Percentiles rank a stretch among this genome's conserved stretches.
These are phyloP conservation scores for Argyrosomus regius DNA, from an alignment of 2,797 vertebrate species.

Conservation along the genomic window DNA sequence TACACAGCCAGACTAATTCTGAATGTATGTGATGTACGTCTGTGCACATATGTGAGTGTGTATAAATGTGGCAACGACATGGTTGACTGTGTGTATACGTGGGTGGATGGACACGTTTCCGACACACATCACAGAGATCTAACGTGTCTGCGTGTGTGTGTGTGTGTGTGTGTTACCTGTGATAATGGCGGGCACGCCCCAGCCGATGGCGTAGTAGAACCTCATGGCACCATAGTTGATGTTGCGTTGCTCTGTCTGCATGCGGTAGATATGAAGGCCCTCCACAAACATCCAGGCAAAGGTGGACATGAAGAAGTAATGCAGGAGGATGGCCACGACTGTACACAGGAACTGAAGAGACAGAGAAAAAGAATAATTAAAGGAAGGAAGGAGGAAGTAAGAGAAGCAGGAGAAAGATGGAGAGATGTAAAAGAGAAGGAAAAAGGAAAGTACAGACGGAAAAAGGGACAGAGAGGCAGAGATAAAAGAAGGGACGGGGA, in stretches of 20 bases:
- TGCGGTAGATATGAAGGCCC: conserved; percentile 97
- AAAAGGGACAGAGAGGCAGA: background rate
- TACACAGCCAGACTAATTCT: conserved; percentile 44
- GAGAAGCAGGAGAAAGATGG: background rate
- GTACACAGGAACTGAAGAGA: conserved; percentile 93
- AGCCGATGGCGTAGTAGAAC: conserved; percentile 98
- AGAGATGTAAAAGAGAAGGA: background rate
- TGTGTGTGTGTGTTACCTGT: conserved; percentile 85
- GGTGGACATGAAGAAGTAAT: conserved; percentile 98
- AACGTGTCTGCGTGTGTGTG: background rate
- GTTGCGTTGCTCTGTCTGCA: conserved; percentile 97
- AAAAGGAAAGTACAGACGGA: background rate
- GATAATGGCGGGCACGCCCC: conserved; percentile 97
- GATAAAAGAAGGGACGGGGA: background rate
- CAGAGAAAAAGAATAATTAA: conserved; percentile 39
- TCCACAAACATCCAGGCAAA: conserved; percentile 99
- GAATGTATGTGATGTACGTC: conserved; percentile 12
- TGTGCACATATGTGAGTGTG: conserved; percentile 2
- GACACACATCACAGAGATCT: background rate
- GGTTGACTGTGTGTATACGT: background rate
- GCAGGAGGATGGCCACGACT: conserved; percentile 95
- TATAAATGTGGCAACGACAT: background rate
- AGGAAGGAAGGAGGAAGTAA: background rate
- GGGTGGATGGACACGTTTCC: background rate
- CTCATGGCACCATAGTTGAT: conserved; percentile 98